phyloP scores from a whole-genome alignment of 2,888 invertebrate genomes.

The Cosmorhoe ocellata region DNA sequence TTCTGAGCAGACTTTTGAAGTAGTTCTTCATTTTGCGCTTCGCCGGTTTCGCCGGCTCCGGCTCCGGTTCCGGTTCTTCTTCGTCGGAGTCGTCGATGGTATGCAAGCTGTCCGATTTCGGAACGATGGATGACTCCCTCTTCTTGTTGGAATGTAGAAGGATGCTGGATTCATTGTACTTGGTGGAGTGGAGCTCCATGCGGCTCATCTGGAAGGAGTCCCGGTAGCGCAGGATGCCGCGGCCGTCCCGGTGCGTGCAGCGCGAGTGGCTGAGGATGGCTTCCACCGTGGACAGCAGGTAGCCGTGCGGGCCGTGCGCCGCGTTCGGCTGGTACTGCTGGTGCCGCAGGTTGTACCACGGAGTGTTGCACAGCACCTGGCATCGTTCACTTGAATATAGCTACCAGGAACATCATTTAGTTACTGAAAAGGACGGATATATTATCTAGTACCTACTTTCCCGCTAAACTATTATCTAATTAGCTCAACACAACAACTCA shows the following conservation, averaged over 20 bases:
- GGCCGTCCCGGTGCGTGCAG: slow-evolving; percentile 34
- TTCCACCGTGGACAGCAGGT: slow-evolving; percentile 49
- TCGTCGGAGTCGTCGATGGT: neutral
- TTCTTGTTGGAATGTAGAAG: neutral
- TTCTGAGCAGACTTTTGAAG: slow-evolving; percentile 35
- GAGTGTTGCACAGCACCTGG: slow-evolving; percentile 61
- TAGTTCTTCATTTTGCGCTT: slow-evolving; percentile 38
- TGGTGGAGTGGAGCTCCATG: slow-evolving; percentile 25
- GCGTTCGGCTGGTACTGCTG: slow-evolving; percentile 83
- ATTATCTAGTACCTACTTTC: no score
- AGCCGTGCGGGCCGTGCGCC: slow-evolving; percentile 66
- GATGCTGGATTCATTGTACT: neutral
- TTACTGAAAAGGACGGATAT: no score
- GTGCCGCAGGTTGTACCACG: slow-evolving; percentile 84
- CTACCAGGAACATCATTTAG: no score
- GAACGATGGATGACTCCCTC: neutral
- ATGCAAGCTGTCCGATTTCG: neutral
- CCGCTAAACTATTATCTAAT: no score
- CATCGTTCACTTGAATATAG: no score
- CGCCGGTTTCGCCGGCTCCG: slow-evolving; percentile 1
- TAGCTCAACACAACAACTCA: no score
- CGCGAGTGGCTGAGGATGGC: slow-evolving; percentile 37
- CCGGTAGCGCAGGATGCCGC: slow-evolving; percentile 45
- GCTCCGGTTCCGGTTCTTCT: neutral
- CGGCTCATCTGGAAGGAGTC: slow-evolving; percentile 33